These are phyloP conservation scores for Beroe ovata DNA, from an alignment of 37 sponge, comb jelly and placozoan genomes.

Conservation along the genomic window DNA sequence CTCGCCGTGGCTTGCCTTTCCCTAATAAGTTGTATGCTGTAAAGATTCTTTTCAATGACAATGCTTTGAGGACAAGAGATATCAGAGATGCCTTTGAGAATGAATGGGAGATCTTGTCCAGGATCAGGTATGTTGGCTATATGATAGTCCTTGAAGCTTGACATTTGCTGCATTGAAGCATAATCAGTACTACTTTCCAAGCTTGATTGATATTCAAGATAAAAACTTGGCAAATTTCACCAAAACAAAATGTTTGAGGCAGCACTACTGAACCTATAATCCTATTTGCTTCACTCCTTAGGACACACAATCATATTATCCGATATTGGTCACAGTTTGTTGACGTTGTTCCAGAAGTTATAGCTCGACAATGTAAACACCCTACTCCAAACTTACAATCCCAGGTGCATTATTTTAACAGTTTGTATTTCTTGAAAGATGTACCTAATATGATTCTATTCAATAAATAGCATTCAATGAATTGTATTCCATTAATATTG, in stretches of 20 bases:
- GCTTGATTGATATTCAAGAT: no score
- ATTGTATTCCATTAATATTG: no score
- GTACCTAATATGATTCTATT: no score
- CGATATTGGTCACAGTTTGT: constrained; percentile 86
- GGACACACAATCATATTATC: constrained; percentile 76
- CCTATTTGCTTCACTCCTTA: no score
- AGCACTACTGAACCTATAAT: no score
- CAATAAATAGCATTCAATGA: no score
- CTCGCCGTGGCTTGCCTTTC: constrained; percentile 67
- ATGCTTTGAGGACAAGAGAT: constrained; percentile 72
- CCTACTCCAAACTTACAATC: constrained; percentile 54
- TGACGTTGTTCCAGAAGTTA: constrained; percentile 72
- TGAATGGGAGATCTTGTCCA: constrained; percentile 80
- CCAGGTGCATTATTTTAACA: constrained; percentile 36
- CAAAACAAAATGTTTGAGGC: no score
- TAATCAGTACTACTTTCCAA: no score
- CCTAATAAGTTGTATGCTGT: constrained; percentile 80
- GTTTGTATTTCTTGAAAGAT: no score
- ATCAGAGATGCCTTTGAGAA: constrained; percentile 80
- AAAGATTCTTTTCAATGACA: constrained; percentile 81
- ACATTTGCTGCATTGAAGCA: no score
- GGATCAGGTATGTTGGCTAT: constrained; percentile 44
- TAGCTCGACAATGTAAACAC: constrained; percentile 67
- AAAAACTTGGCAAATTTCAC: no score
- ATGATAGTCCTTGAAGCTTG: no score